Conservation (phyloP, 2,797 vertebrate species). For the Anisognathus igniventris region DNA sequence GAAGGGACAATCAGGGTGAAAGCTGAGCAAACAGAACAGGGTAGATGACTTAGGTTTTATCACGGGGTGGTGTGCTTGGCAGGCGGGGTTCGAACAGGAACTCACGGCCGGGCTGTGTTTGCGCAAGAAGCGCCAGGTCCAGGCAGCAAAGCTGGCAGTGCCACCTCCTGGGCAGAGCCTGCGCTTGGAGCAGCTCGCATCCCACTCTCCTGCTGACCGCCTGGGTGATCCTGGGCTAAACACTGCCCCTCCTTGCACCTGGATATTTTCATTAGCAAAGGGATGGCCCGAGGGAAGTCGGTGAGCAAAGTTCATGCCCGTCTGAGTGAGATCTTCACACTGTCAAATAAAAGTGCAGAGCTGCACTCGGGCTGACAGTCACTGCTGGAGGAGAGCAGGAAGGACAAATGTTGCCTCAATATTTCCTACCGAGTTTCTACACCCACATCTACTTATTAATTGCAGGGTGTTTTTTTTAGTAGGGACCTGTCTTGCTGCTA, state of each 20-base stretch:
- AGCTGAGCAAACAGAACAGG: background rate
- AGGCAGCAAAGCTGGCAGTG: background rate
- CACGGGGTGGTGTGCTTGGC: background rate
- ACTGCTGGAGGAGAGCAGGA: background rate
- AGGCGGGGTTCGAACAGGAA: background rate
- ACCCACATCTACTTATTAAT: constrained; percentile 65
- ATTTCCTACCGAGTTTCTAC: background rate
- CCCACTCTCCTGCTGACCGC: rapidly evolving
- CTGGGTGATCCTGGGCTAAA: background rate
- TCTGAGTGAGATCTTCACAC: background rate
- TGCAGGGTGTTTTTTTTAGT: constrained; percentile 53
- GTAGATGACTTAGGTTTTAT: background rate
- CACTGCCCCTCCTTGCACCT: background rate
- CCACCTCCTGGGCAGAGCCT: constrained; percentile 24
- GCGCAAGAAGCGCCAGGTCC: rapidly evolving
- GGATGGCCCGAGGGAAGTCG: background rate
- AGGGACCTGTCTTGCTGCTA: constrained; percentile 67
- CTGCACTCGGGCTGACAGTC: background rate
- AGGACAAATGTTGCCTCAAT: background rate
- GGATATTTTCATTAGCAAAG: background rate
- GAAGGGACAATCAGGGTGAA: background rate
- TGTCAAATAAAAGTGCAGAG: background rate
- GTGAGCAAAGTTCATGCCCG: background rate
- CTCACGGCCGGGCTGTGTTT: background rate
- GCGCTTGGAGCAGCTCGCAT: rapidly evolving